These are phyloP conservation scores for Aplocera efformata DNA, from an alignment of 2,888 invertebrate species.

Conservation along the genomic window DNA sequence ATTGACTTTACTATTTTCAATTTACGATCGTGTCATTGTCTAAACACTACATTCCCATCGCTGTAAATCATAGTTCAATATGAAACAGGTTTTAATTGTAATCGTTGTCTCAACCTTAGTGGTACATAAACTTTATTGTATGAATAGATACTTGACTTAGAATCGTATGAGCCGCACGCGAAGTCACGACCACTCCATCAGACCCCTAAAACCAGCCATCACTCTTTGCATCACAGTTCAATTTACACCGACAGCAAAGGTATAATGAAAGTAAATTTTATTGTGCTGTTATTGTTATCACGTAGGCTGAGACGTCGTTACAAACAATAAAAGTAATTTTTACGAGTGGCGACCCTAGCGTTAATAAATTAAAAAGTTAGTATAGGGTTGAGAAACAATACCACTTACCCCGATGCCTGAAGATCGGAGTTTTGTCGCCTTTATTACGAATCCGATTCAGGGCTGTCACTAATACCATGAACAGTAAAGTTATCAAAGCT, in stretches of 20 bases:
- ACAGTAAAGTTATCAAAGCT: no score
- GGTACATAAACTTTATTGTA: constrained; percentile 58
- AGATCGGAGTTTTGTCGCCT: constrained; percentile 67
- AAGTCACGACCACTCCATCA: constrained; percentile 33
- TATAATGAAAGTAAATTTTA: constrained; percentile 61
- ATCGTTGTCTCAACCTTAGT: constrained; percentile 62
- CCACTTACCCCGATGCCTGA: constrained; percentile 67
- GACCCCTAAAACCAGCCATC: constrained; percentile 16
- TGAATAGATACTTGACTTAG: constrained; percentile 70
- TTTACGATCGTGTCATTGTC: constrained; percentile 61
- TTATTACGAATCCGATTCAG: constrained; percentile 45
- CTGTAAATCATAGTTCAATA: constrained; percentile 66
- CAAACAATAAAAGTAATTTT: constrained; percentile 80
- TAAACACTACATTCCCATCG: constrained; percentile 62
- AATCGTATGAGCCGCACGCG: constrained; percentile 57
- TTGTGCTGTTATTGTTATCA: constrained; percentile 73
- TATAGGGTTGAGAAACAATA: constrained; percentile 69
- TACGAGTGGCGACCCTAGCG: constrained; percentile 73
- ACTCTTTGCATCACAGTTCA: constrained; percentile 30
- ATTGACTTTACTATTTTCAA: no score
- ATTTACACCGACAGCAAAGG: constrained; percentile 33
- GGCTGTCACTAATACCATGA: constrained; percentile 29
- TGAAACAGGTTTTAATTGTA: constrained; percentile 59
- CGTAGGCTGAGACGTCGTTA: constrained; percentile 78
- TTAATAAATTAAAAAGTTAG: constrained; percentile 78